Evolutionary conservation across 2,797 vertebrate genomes (phyloP).

Genomic region (Champsocephalus esox): DNA sequence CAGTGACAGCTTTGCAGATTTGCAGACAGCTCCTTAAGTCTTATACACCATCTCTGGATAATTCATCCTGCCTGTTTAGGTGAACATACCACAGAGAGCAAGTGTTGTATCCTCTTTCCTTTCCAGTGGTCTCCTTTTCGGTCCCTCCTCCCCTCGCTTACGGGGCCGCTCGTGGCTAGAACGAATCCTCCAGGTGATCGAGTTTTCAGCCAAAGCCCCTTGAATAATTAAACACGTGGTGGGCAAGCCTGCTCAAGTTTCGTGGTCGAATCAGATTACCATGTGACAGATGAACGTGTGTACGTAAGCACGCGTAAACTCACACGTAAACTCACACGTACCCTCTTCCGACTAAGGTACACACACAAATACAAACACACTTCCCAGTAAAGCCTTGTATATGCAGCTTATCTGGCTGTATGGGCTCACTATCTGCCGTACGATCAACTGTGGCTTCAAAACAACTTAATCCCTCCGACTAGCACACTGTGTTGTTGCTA

Average conservation of each 20-base stretch:
- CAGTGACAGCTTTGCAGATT: slow-evolving; percentile 31
- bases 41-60: slow-evolving; percentile 64
- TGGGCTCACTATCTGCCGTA: slow-evolving; percentile 63
- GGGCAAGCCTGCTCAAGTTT: slow-evolving; percentile 80
- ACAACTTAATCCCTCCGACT: slow-evolving; percentile 78
- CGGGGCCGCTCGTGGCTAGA: slow-evolving; percentile 47
- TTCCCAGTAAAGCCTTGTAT: slow-evolving; percentile 39
- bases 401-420: slow-evolving; percentile 56
- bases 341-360: slow-evolving; percentile 14
- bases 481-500: slow-evolving; percentile 77
- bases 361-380: slow-evolving; percentile 50
- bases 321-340: slow-evolving; percentile 30
- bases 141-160: slow-evolving; percentile 22
- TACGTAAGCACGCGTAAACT: slow-evolving; percentile 40
- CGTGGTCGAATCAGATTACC: slow-evolving; percentile 80
- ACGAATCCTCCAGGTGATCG: slow-evolving; percentile 79
- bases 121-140: slow-evolving; percentile 61
- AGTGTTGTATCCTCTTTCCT: slow-evolving; percentile 67
- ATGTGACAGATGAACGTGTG: slow-evolving; percentile 65
- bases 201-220: slow-evolving; percentile 83
- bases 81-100: slow-evolving; percentile 65
- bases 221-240: slow-evolving; percentile 84
- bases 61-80: slow-evolving; percentile 73
- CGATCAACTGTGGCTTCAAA: slow-evolving; percentile 72
- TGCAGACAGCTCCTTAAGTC: slow-evolving; percentile 40